Base-by-base conservation (phyloP, 1,140 invertebrate genomes). In the Pseudomyrmex sp. region DNA sequence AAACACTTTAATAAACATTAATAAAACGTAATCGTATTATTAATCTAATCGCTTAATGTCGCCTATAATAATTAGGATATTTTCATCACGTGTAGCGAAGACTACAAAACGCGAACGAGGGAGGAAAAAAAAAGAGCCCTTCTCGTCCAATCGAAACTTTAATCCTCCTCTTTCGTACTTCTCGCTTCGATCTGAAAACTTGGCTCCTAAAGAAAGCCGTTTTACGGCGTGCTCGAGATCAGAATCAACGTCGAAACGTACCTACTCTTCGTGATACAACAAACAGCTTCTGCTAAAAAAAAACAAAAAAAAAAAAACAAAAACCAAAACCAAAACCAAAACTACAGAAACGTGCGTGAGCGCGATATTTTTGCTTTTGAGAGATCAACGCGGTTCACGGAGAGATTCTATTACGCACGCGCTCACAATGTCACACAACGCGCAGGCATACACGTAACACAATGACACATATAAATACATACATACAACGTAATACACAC, bases 91-190 rank as follows among this genome's bases (percentile, higher is more conserved):
- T 2, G 26, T 2, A 13, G 62, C 13, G 35, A 26, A 20, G 10
- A 26, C 5, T 35, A 59, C 68, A 48, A 80, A 65, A 70, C 56
- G 10, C 0, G 48, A 66, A n/a, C 35, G 35, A 35, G 35, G 7
- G 35, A 35, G 0, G 26, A 35, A 1, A 35, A 5, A 35, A 35
- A 35, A 35, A 35, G 35, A 26, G 44, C 46, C 59, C 50, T 75
- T 75, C 26, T 20, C 7, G 66, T 20, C 13, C 70, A 26, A 75
- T 63, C 48, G n/a, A 13, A 62, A 79, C 69, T 77, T 68, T n/a
- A 61, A 62, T 70, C 58, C 77, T 82, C 46, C 79, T 74, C 70
- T 63, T 82, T 82, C 68, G 59, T 74, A 75, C 44, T 82, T 82
- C 20, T 50, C 46, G 79, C 70, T 82, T 82, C 70, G 58, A 82